Conservation (phyloP, 2,797 vertebrate genomes). For the Distichodus sexfasciatus region DNA sequence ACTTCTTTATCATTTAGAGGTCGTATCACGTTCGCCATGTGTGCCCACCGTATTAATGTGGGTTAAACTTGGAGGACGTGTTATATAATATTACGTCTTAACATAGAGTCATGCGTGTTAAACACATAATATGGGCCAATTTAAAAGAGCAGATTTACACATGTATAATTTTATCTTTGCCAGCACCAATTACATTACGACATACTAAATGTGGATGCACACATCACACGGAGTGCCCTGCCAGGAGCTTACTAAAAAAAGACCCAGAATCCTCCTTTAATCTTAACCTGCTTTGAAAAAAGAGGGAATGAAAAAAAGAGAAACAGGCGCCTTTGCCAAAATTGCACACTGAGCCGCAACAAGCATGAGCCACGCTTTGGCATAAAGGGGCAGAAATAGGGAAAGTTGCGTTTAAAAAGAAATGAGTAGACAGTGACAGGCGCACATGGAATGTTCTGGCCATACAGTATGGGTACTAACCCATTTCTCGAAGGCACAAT, state of each 20-base stretch:
- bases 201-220: conserved; percentile 22
- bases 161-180: conserved; percentile 30
- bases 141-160: conserved; percentile 28
- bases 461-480: neutral
- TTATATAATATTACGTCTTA: conserved; percentile 17
- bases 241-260: conserved; percentile 12
- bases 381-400: too few species aligned
- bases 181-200: conserved; percentile 23
- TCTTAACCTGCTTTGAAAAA: conserved; percentile 4
- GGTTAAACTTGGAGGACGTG: neutral
- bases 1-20: conserved; percentile 3
- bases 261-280: conserved; percentile 6
- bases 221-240: conserved; percentile 2
- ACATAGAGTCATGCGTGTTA: conserved; percentile 17
- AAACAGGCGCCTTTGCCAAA: too few species aligned
- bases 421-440: neutral
- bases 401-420: neutral
- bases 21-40: conserved; percentile 9
- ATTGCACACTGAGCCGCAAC: neutral
- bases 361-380: too few species aligned
- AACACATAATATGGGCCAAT: conserved; percentile 6
- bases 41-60: neutral
- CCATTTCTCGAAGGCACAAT: neutral
- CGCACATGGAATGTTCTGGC: neutral
- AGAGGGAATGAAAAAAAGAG: too few species aligned